These are phyloP conservation scores for Metopolophium dirhodum DNA, from an alignment of 1,140 invertebrate species.

Conservation along the genomic window DNA sequence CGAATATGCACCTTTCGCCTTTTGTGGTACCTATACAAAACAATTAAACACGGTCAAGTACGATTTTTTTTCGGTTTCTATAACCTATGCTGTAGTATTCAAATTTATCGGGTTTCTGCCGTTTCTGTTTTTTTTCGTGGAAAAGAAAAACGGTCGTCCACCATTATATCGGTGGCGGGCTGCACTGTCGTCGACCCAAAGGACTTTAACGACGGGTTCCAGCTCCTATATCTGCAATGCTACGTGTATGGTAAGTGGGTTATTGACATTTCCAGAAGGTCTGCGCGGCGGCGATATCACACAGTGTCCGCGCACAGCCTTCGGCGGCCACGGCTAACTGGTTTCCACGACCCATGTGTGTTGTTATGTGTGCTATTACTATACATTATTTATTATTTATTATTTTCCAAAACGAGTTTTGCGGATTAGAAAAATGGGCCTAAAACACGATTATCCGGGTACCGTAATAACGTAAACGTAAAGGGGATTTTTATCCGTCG, in stretches of 20 bases:
- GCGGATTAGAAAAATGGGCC: slow-evolving; percentile 29
- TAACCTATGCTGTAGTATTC: not conserved
- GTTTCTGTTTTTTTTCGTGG: not conserved
- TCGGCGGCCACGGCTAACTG: slow-evolving; percentile 19
- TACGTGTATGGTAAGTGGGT: slow-evolving; percentile 50
- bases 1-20: not conserved
- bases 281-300: not conserved
- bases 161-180: not conserved
- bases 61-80: not conserved
- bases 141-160: not conserved
- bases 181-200: not conserved
- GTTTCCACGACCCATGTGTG: slow-evolving; percentile 43
- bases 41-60: not conserved
- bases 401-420: slow-evolving; percentile 39
- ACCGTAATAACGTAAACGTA: not conserved
- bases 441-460: slow-evolving; percentile 17
- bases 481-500: not conserved
- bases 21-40: not conserved
- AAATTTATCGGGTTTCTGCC: not conserved
- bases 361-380: not conserved
- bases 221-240: not conserved
- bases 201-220: not conserved
- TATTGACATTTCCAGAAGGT: slow-evolving; percentile 55
- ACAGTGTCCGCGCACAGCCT: not conserved
- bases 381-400: slow-evolving; percentile 20